Evolutionary conservation across 2,113 vertebrate genomes (phyloP), one percentile per base, ranked within the genome.

Genomic region (Tapirus terrestris): DNA sequence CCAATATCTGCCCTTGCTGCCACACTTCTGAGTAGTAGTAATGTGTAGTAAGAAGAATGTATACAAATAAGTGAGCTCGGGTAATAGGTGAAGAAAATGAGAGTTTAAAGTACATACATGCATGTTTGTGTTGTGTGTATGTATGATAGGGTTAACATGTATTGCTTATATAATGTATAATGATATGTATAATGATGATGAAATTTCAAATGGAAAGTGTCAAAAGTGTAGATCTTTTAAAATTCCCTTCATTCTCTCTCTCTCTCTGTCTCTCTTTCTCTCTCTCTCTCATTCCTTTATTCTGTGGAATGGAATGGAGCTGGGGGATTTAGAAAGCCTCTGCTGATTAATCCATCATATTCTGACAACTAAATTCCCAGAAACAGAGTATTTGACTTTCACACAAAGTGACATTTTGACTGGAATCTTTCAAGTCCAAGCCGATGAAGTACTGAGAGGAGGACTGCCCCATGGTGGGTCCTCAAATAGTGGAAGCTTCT

Each of bases 331-430:
- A 51, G 63, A 92, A 84, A 89, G 58, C 23, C 60, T 87, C 83
- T 81, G 80, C 29, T 96, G 94, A 93, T 96, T 94, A 89, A 97
- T 96, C 95, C 90, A 72, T 97, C 95, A 97, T 90, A 81, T 82
- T 89, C 82, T 97, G 95, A 97, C 96, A 98, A 75, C 65, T 67
- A 63, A 92, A 92, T 96, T 97, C 96, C 92, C 97, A 96, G 98
- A 96, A 97, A 96, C 53, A 79, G 75, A 94, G 65, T 91, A 93
- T 96, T 97, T 98, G 95, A 94, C 94, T 98, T 98, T 98, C 94
- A 92, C 95, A 98, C 96, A 94, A 98, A 97, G 96, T 91, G 96
- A 95, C 60, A 8, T 98, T 98, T 98, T 97, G 0, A 87, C 95
- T 97, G 91, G 97, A 98, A 98, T 94, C 91, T 98, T 97, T 97